Base-by-base conservation (phyloP, 2,797 vertebrate genomes). In the Linurgus olivaceus region DNA sequence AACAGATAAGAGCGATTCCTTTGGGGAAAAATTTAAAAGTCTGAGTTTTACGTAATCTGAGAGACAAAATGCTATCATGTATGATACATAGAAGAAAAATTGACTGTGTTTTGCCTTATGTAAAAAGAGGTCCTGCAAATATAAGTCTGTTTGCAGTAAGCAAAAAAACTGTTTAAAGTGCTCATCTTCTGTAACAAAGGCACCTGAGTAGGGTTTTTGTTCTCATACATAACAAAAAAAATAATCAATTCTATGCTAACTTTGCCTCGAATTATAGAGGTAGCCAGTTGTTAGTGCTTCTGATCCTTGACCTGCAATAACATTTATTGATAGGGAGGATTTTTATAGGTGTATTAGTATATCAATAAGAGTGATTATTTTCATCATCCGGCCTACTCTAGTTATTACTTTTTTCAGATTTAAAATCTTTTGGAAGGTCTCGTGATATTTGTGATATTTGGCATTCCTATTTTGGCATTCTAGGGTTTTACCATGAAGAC, bases 61-160 rank as follows among this genome's bases (percentile, higher is more conserved):
- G 78, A 83, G 37, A n/a, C 0, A 0, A 70, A 88, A 77, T 2
- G 1, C 57, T 71, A 3, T 12, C 0, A 0, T 3, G 0, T 55
- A 12, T 70, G 35, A 65, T 62, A 31, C 21, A 23, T 20, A 48
- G 31, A 68, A 52, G 62, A 28, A 67, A 72, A 88, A 58, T 40
- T 48, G 0, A 61, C 7, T 20, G 7, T 37, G 7, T 65, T 68
- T 74, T 86, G 26, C 24, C 25, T 62, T 80, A 66, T 82, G 9
- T 80, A 23, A 63, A 77, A 35, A 52, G 59, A 72, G 25, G 3
- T 90, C 24, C 88, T 58, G 20, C 33, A 86, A 68, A 65, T 63
- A 2, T 16, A 58, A 52, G 13, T 42, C 12, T 73, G 33, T 67
- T 65, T 86, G 47, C 29, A 54, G 15, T 54, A 61, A 81, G 65